A percentile compares a stretch with the other conserved stretches of the same genome.
phyloP scores from a whole-genome alignment of 2,797 vertebrate species.

The Ptychadena robeensis region DNA sequence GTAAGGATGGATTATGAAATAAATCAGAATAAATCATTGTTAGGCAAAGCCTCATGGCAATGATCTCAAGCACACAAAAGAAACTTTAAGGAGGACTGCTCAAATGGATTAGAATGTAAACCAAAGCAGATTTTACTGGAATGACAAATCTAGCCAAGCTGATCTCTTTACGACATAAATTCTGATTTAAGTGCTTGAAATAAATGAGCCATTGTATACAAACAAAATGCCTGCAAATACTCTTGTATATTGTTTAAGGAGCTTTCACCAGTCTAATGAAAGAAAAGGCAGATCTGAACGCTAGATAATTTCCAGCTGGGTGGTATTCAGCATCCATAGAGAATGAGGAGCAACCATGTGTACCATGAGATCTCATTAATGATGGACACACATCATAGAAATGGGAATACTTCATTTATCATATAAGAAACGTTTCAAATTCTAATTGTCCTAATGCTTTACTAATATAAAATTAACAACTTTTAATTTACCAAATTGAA shows the following conservation, averaged over 20 bases:
- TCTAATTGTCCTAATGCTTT: too few relatives aligned
- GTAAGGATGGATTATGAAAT: slow-evolving; percentile 39
- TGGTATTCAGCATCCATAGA: too few relatives aligned
- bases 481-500: too few relatives aligned
- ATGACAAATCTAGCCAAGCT: slow-evolving; percentile 46
- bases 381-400: too few relatives aligned
- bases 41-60: slow-evolving; percentile 41
- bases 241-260: not conserved
- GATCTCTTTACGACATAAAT: slow-evolving; percentile 24
- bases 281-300: not conserved
- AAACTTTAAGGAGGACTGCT: slow-evolving; percentile 28
- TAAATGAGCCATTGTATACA: slow-evolving; percentile 31
- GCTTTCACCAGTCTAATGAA: not conserved
- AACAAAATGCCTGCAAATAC: not conserved
- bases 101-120: slow-evolving; percentile 37
- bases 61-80: slow-evolving; percentile 37
- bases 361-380: too few relatives aligned
- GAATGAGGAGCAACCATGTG: too few relatives aligned
- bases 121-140: slow-evolving; percentile 39
- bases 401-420: too few relatives aligned
- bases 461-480: too few relatives aligned
- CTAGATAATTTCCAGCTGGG: too few relatives aligned
- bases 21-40: slow-evolving; percentile 55
- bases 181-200: slow-evolving; percentile 17
- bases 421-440: too few relatives aligned